These are phyloP conservation scores for Sitta carolinensis DNA, from an alignment of 2,797 vertebrate genomes.

Conservation along the genomic window DNA sequence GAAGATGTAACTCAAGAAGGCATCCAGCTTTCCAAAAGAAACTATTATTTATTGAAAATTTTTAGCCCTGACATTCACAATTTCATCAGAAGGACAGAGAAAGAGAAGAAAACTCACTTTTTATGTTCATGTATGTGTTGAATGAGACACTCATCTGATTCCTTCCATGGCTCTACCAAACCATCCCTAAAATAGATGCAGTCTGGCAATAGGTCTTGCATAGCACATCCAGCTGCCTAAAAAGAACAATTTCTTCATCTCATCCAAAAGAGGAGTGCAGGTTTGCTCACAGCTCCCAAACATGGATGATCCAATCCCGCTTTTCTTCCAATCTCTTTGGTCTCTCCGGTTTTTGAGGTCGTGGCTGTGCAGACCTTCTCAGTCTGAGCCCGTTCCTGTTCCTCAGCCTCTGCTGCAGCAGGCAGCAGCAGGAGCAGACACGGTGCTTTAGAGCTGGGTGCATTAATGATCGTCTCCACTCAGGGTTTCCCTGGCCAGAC, in stretches of 20 bases:
- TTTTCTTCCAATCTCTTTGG: neutral
- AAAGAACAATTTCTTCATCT: neutral
- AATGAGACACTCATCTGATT: neutral
- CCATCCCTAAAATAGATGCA: neutral
- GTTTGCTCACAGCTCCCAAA: neutral
- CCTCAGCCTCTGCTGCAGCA: rapidly evolving
- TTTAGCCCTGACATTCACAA: neutral
- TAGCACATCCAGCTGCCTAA: neutral
- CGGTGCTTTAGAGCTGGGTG: rapidly evolving
- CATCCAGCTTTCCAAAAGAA: neutral
- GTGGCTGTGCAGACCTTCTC: neutral
- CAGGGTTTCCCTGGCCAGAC: neutral
- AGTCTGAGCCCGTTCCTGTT: neutral
- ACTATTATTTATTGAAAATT: neutral
- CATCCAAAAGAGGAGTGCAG: neutral
- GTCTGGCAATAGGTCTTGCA: neutral
- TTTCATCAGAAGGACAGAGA: neutral
- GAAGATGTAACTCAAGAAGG: neutral
- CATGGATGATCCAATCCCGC: neutral
- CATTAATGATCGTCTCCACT: neutral
- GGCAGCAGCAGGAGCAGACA: neutral
- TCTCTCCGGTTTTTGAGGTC: neutral
- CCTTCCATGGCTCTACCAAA: neutral
- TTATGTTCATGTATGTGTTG: rapidly evolving
- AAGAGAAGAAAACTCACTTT: neutral